Evolutionary conservation across 2,888 invertebrate genomes (phyloP).

Genomic region (Aspidiotus rigidus): DNA sequence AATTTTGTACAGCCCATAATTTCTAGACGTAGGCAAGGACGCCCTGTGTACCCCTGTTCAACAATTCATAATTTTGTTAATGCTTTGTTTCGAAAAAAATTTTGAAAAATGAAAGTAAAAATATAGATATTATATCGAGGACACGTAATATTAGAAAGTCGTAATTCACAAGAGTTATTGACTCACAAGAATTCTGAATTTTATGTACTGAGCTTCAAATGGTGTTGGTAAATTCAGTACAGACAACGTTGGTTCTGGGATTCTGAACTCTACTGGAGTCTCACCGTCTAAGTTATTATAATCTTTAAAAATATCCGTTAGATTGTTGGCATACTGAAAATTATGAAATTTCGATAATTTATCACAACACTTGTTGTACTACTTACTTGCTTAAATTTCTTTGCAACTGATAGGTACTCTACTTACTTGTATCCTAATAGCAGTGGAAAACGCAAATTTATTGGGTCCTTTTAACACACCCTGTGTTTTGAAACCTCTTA

Average conservation of each 20-base stretch:
- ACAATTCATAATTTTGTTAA: not conserved
- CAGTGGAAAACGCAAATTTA: slow-evolving; percentile 78
- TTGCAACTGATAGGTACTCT: not conserved
- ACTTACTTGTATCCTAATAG: slow-evolving; percentile 59
- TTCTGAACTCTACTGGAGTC: slow-evolving; percentile 83
- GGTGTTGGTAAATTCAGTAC: slow-evolving; percentile 82
- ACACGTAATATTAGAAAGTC: not conserved
- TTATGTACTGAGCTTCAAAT: slow-evolving; percentile 79
- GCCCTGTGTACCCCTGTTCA: slow-evolving; percentile 68
- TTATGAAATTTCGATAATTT: slow-evolving; percentile 3
- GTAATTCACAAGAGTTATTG: not conserved
- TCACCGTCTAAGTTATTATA: slow-evolving; percentile 81
- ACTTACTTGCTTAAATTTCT: not conserved
- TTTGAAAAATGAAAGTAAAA: not conserved
- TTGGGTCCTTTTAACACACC: slow-evolving; percentile 74
- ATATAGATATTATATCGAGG: not conserved
- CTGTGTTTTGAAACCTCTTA: slow-evolving; percentile 84
- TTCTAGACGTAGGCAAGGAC: slow-evolving; percentile 81
- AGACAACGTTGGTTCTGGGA: slow-evolving; percentile 80
- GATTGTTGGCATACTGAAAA: slow-evolving; percentile 70
- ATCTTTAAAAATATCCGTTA: slow-evolving; percentile 81
- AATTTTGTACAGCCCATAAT: slow-evolving; percentile 85
- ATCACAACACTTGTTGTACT: not conserved
- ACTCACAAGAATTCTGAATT: slow-evolving; percentile 60
- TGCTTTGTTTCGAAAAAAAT: not conserved